These are phyloP conservation scores for Drosophila truncata DNA, from an alignment of 1,140 invertebrate species.

Conservation along the genomic window DNA sequence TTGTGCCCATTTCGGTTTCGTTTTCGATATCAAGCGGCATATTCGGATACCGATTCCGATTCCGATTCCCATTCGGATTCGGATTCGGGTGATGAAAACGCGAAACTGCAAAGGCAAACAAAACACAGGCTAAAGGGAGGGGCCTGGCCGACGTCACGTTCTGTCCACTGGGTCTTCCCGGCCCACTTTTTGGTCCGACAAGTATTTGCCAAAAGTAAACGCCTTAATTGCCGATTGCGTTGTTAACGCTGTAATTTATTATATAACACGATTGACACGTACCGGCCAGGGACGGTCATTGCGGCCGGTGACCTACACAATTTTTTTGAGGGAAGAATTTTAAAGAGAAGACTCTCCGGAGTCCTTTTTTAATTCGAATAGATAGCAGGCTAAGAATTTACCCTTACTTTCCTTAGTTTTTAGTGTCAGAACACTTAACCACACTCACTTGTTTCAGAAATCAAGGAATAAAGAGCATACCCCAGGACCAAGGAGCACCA, in stretches of 20 bases:
- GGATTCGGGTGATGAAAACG: conserved; percentile 69
- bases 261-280: conserved; percentile 57
- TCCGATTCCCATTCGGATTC: conserved; percentile 24
- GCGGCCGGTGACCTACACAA: conserved; percentile 38
- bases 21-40: conserved; percentile 48
- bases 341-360: too few relatives aligned
- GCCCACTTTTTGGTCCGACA: conserved; percentile 46
- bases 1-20: conserved; percentile 64
- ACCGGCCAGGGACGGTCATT: conserved; percentile 65
- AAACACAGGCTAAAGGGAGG: conserved; percentile 26
- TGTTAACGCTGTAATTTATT: conserved; percentile 67
- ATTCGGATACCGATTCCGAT: conserved; percentile 35
- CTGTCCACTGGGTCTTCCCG: conserved; percentile 67
- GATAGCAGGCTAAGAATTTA: too few relatives aligned
- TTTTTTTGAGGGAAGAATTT: neutral
- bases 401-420: neutral
- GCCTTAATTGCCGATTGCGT: conserved; percentile 56
- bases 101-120: conserved; percentile 60
- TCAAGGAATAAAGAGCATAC: neutral
- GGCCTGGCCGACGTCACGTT: conserved; percentile 36
- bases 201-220: conserved; percentile 69
- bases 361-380: too few relatives aligned
- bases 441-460: neutral
- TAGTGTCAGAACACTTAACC: conserved; percentile 1
- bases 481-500: conserved; percentile 16